phyloP scores from a whole-genome alignment of 1,140 invertebrate species.

The Ganaspis sp. region DNA sequence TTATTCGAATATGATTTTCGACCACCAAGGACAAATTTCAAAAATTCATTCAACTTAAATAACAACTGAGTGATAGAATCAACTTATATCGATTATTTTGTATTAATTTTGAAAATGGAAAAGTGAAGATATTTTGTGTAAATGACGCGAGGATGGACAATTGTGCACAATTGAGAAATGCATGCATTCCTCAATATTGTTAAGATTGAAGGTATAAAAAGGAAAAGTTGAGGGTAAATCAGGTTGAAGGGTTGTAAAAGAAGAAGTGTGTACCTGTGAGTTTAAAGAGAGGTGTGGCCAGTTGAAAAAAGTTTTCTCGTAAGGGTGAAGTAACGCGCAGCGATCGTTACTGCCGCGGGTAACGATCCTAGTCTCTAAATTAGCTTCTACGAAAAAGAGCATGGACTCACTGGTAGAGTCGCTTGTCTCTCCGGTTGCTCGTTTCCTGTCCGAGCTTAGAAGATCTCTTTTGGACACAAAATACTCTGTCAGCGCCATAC shows the following conservation, averaged over 20 bases:
- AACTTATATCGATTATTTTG: no score
- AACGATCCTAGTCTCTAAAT: conserved; percentile 35
- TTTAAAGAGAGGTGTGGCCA: conserved; percentile 7
- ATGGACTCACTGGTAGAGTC: neutral
- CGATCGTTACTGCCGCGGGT: conserved; percentile 36
- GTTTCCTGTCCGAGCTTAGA: conserved; percentile 13
- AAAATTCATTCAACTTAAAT: no score
- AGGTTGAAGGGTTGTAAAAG: neutral
- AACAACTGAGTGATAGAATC: no score
- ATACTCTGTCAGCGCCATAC: conserved; percentile 28
- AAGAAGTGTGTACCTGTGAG: neutral
- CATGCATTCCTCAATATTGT: no score
- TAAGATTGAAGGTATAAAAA: neutral
- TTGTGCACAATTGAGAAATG: no score
- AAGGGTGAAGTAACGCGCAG: conserved; percentile 35
- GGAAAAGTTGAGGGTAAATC: conserved; percentile 25
- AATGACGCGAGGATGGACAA: no score
- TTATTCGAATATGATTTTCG: no score
- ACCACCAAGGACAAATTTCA: no score
- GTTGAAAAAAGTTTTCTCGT: conserved; percentile 26
- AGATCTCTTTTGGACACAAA: conserved; percentile 27
- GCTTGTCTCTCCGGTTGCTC: conserved; percentile 16
- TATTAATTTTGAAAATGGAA: no score
- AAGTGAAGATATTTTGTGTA: no score
- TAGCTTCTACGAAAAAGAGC: conserved; percentile 34